These are phyloP conservation scores for Zingel zingel DNA, from an alignment of 2,113 vertebrate genomes.

Conservation along the genomic window DNA sequence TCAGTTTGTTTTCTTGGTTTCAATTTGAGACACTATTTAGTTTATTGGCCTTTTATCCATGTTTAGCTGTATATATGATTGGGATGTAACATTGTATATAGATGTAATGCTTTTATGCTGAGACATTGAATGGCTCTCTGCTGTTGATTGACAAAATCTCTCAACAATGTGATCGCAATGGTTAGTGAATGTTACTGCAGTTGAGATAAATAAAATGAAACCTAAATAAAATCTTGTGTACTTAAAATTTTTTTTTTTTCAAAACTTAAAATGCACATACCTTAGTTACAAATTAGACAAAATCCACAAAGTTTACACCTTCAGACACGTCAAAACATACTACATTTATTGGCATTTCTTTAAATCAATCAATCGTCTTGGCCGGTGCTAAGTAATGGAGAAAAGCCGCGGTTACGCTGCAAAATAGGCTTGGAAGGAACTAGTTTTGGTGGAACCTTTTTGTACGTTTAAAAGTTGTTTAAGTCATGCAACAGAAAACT, in stretches of 20 bases:
- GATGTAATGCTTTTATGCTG: conserved; percentile 72
- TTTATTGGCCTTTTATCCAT: conserved; percentile 42
- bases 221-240: background rate
- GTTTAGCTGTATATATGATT: conserved; percentile 59
- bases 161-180: conserved; percentile 15
- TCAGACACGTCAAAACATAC: no score
- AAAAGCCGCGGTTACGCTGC: no score
- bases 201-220: conserved; percentile 47
- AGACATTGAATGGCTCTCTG: conserved; percentile 36
- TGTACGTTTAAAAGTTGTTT: no score
- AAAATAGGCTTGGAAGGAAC: no score
- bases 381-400: no score
- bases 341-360: no score
- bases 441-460: no score
- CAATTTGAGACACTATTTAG: background rate
- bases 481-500: no score
- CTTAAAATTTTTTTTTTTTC: background rate
- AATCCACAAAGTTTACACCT: no score
- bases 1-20: conserved; percentile 8
- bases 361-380: no score
- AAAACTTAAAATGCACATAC: background rate
- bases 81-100: conserved; percentile 73
- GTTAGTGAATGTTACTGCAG: conserved; percentile 37
- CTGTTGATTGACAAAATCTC: conserved; percentile 40
- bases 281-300: background rate